phyloP scores from a whole-genome alignment of 2,888 invertebrate genomes.

The Mycogona germanica region DNA sequence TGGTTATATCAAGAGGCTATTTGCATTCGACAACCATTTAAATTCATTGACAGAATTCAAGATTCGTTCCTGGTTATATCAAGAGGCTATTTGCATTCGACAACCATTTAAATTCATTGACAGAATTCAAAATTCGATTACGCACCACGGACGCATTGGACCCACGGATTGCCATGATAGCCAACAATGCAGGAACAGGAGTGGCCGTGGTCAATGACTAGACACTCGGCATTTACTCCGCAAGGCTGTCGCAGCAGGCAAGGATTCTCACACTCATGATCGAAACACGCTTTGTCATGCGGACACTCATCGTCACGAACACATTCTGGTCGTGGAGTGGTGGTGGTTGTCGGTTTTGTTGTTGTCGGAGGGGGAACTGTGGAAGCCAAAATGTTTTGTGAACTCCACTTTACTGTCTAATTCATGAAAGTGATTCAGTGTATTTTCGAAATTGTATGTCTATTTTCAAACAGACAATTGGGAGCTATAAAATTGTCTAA shows the following conservation, averaged over 20 bases:
- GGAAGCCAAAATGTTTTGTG: neutral
- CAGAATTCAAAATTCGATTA: too few relatives aligned
- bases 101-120: too few relatives aligned
- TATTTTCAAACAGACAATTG: constrained; percentile 39
- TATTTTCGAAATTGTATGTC: too few relatives aligned
- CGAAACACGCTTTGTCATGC: constrained; percentile 63
- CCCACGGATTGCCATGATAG: constrained; percentile 38
- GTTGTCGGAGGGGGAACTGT: constrained; percentile 9
- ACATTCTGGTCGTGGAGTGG: constrained; percentile 32
- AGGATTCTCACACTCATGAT: constrained; percentile 53
- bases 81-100: too few relatives aligned
- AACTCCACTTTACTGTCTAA: too few relatives aligned
- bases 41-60: too few relatives aligned
- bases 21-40: too few relatives aligned
- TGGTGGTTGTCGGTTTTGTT: neutral
- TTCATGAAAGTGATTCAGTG: neutral
- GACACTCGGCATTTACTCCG: constrained; percentile 65
- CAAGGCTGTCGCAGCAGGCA: constrained; percentile 66
- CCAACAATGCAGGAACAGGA: constrained; percentile 56
- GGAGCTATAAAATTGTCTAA: too few relatives aligned
- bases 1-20: too few relatives aligned
- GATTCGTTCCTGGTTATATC: too few relatives aligned
- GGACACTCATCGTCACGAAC: constrained; percentile 49
- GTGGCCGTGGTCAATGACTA: constrained; percentile 56
- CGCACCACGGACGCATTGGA: constrained; percentile 2